These are phyloP conservation scores for Halichoerus grypus DNA, from an alignment of 2,113 vertebrate genomes.

Conservation along the genomic window DNA sequence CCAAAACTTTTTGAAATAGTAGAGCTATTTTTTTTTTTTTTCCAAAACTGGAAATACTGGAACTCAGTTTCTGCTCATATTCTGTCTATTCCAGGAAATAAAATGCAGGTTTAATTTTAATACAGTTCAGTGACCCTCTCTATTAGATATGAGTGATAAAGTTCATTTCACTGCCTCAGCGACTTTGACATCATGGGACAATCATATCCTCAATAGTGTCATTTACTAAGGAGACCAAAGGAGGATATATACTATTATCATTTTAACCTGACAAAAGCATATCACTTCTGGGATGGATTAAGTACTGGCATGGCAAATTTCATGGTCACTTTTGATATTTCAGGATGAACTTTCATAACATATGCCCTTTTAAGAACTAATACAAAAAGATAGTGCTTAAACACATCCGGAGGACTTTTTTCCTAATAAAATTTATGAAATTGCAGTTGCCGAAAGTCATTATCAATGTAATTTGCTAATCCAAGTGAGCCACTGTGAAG, in stretches of 20 bases:
- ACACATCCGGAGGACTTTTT: not conserved
- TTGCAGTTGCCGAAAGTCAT: not conserved
- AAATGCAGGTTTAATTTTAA: constrained; percentile 82
- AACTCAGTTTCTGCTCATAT: constrained; percentile 69
- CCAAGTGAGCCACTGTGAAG: not conserved
- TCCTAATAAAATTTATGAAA: not conserved
- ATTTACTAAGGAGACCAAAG: constrained; percentile 82
- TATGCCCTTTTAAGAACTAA: not conserved
- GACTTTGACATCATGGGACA: constrained; percentile 83
- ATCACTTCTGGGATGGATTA: constrained; percentile 81
- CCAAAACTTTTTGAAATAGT: constrained; percentile 65
- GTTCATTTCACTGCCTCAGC: constrained; percentile 62
- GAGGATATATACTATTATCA: constrained; percentile 72
- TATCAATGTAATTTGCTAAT: not conserved
- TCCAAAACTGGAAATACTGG: constrained; percentile 51
- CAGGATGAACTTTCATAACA: constrained; percentile 72
- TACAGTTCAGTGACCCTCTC: constrained; percentile 79
- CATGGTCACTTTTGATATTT: constrained; percentile 67
- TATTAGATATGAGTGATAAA: constrained; percentile 79
- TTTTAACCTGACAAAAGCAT: constrained; percentile 81
- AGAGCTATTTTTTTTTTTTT: not conserved
- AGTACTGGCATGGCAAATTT: constrained; percentile 73
- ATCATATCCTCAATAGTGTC: constrained; percentile 74
- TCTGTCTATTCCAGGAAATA: constrained; percentile 66
- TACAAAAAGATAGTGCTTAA: not conserved